Evolutionary conservation across 2,797 vertebrate genomes (phyloP), one percentile per base, ranked within the genome.

Genomic region (Sebastes ruberrimus): DNA sequence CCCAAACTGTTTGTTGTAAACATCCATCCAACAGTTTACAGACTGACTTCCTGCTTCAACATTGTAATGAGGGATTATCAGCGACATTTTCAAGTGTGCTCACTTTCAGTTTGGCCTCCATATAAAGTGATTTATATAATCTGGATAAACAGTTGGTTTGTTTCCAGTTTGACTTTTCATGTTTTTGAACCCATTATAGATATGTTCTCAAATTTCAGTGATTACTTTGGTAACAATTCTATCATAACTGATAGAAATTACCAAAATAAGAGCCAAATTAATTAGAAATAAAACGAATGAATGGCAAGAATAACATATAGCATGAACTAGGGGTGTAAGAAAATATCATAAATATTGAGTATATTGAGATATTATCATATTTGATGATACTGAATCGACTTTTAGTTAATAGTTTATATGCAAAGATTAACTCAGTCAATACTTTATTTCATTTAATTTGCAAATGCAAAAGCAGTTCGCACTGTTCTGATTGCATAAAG

Each of bases 401-500:
- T 46, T 18, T 46, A 46, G 7, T 46, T 46, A 46, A 18, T 46
- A 46, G 42, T 46, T 46, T 46, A 18, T 46, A 46, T 46, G 16
- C 42, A 7, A 46, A 7, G 42, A 46, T 46, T 46, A 18, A 46
- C 42, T 46, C 42, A 46, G 42, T 46, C 0, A 0, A 46, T 46
- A 46, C 42, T 46, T 46, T 18, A 46, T 46, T 46, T 46, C 6
- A 46, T 46, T 46, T 46, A 0, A 46, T 46, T 46, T 46, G 42
- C 0, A 46, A 46, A 46, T 18, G 7, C 42, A 46, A 46, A 46
- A 18, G 6, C 42, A 46, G 42, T 0, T 18, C 7, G 16, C 14
- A 46, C 16, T 18, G 42, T 18, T 46, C 42, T 46, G 42, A 46
- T 4, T 46, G 14, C 42, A 46, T 46, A 18, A 46, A 46, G 38